phyloP scores from a whole-genome alignment of 2,888 invertebrate genomes.

The Orgyia antiqua region DNA sequence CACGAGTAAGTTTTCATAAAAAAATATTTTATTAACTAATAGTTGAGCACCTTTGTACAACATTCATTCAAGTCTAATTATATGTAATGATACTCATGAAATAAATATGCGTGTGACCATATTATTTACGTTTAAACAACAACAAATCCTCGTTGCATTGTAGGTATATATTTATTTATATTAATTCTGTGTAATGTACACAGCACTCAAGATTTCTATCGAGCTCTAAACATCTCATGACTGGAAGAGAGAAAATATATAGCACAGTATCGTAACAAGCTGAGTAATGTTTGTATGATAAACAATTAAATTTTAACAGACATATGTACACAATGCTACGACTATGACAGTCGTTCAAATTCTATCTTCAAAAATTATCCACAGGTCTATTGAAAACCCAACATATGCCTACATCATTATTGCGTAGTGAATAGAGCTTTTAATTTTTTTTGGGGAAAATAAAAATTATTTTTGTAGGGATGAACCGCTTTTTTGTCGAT shows the following conservation, averaged over 20 bases:
- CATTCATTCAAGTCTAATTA: slow-evolving; percentile 57
- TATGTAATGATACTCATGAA: slow-evolving; percentile 62
- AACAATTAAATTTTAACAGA: too few relatives aligned
- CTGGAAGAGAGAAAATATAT: too few relatives aligned
- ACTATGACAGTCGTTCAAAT: background rate
- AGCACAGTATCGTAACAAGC: too few relatives aligned
- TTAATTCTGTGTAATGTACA: too few relatives aligned
- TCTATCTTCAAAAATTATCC: slow-evolving; percentile 30
- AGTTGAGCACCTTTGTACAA: too few relatives aligned
- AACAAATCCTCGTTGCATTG: slow-evolving; percentile 41
- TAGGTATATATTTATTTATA: too few relatives aligned
- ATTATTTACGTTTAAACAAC: slow-evolving; percentile 39
- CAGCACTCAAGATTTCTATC: too few relatives aligned
- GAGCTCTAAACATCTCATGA: too few relatives aligned
- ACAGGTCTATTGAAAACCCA: slow-evolving; percentile 40
- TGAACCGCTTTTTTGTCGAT: slow-evolving; percentile 10
- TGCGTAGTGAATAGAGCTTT: slow-evolving; percentile 41
- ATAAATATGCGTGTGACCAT: slow-evolving; percentile 39
- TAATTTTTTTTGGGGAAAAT: slow-evolving; percentile 49
- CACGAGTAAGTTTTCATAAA: too few relatives aligned
- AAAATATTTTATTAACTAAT: too few relatives aligned
- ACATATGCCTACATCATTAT: slow-evolving; percentile 60
- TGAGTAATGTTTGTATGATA: too few relatives aligned
- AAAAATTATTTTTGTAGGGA: slow-evolving; percentile 49
- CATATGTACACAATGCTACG: too few relatives aligned